Evolutionary conservation across 2,888 invertebrate genomes (phyloP).

Genomic region (Ectemnius continuus): DNA sequence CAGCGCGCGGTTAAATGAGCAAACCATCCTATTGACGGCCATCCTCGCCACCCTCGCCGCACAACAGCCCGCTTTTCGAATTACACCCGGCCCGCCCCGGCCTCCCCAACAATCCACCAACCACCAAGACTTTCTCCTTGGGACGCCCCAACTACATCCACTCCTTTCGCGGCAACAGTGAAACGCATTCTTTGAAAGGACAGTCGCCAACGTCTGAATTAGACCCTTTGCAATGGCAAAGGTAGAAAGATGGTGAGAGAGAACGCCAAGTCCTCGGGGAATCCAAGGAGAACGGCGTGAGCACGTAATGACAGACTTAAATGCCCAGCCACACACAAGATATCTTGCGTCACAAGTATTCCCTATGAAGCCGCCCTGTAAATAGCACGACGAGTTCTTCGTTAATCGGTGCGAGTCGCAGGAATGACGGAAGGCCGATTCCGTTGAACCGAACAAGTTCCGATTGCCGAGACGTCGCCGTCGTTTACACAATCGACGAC

Average conservation of each 20-base stretch:
- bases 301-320: too few species aligned
- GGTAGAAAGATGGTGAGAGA: neutral
- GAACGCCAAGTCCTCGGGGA: neutral
- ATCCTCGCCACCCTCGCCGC: constrained; percentile 15
- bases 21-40: constrained; percentile 21
- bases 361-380: neutral
- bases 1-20: constrained; percentile 17
- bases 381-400: too few species aligned
- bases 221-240: neutral
- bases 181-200: neutral
- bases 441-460: neutral
- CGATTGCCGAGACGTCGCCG: neutral
- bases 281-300: too few species aligned
- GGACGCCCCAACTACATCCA: neutral
- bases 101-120: neutral
- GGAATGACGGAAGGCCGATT: neutral
- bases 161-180: neutral
- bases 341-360: too few species aligned
- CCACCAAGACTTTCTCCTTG: neutral
- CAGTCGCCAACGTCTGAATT: neutral
- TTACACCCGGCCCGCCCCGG: constrained; percentile 18
- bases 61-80: constrained; percentile 31
- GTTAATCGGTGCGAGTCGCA: neutral
- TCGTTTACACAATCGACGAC: neutral
- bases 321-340: too few species aligned